Evolutionary conservation across 2,888 invertebrate genomes (phyloP), one percentile per base, ranked within the genome.

Genomic region (Meteorus cinctellus): DNA sequence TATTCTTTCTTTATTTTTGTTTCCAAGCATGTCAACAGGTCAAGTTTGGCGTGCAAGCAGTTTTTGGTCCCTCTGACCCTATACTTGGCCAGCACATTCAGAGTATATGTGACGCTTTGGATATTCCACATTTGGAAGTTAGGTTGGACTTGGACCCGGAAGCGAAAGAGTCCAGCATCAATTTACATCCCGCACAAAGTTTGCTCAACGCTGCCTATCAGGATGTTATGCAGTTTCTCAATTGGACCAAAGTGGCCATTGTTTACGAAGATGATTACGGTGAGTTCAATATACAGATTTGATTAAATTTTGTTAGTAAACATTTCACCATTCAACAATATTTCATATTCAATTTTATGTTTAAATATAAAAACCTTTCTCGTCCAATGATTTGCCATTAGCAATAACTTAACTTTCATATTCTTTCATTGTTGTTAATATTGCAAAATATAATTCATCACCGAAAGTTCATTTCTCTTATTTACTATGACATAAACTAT

Each of bases 181-280:
- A 96, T 89, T 90, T 96, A 63, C 93, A 95, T 90, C 96, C 96
- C 65, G 92, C 95, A 82, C 94, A 95, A 88, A 91, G 91, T 81
- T 91, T 94, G 80, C 92, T 96, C 79, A 94, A 95, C 86, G 89
- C 90, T 79, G 96, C 96, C 59, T 94, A 95, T 85, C 92, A 93
- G 82, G 96, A 96, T 89, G 92, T 95, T 79, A 94, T 96, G 90
- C 90, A 91, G 74, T 94, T 94, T 87, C 92, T 96, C 84, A 94
- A 95, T 85, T 96, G 96, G 96, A 95, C 94, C 19, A 92, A 92
- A 85, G 94, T 96, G 79, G 95, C 95, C 69, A 93, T 96, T 80
- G 91, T 96, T 73, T 96, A 95, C 89, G 96, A 96, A 87, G 94
- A 95, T 85, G 93, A 95, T 85, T 93, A 93, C 84, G 94, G 94